Conservation (phyloP, 2,888 invertebrate species). For the Baccha elongata region DNA sequence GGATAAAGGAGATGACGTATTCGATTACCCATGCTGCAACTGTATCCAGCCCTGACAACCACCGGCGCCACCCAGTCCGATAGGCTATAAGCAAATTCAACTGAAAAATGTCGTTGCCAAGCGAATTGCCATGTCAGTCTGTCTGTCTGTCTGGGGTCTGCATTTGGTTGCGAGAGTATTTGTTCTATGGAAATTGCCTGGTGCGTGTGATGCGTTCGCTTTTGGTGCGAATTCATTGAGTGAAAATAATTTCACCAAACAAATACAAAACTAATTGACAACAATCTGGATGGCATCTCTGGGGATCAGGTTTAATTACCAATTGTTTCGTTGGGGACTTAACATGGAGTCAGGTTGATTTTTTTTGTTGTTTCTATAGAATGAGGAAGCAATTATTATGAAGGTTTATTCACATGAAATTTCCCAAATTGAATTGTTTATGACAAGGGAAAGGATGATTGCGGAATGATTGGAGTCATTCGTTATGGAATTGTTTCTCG, state of each 20-base stretch:
- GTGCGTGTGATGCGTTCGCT: slow-evolving; percentile 62
- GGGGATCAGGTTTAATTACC: slow-evolving; percentile 67
- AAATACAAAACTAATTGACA: slow-evolving; percentile 62
- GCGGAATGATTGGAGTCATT: slow-evolving; percentile 48
- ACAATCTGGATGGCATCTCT: slow-evolving; percentile 19
- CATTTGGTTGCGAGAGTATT: slow-evolving; percentile 16
- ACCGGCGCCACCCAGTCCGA: neutral
- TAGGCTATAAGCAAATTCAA: slow-evolving; percentile 33
- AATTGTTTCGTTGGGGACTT: slow-evolving; percentile 53
- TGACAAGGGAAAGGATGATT: slow-evolving; percentile 38
- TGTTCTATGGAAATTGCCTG: slow-evolving; percentile 38
- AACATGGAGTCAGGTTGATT: slow-evolving; percentile 1
- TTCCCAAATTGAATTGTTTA: slow-evolving; percentile 54
- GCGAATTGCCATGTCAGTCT: slow-evolving; percentile 50
- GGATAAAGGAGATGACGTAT: slow-evolving; percentile 64
- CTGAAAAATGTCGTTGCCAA: slow-evolving; percentile 63
- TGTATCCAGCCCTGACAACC: slow-evolving; percentile 40
- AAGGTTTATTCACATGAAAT: slow-evolving; percentile 48
- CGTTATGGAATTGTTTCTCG: slow-evolving; percentile 49
- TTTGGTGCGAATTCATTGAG: slow-evolving; percentile 59
- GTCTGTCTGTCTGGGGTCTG: slow-evolving; percentile 15
- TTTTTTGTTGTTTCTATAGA: neutral
- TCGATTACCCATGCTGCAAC: slow-evolving; percentile 69
- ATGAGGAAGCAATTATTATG: slow-evolving; percentile 44
- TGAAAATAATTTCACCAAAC: slow-evolving; percentile 60